These are phyloP conservation scores for Cepaea hortensis DNA, from an alignment of 2,888 invertebrate species.

Conservation along the genomic window DNA sequence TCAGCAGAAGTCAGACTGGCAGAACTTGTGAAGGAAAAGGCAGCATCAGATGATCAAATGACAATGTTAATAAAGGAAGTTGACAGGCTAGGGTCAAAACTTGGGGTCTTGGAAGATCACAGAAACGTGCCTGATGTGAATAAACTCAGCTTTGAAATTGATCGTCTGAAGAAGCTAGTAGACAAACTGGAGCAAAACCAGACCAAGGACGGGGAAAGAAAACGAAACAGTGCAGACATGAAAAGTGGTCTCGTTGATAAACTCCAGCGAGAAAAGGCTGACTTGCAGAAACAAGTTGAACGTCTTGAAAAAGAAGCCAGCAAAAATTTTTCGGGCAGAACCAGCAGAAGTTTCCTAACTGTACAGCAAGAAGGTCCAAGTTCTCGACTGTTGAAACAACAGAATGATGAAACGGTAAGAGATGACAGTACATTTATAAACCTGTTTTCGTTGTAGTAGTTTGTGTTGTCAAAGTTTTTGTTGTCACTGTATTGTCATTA, in stretches of 20 bases:
- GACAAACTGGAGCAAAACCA: conserved; percentile 55
- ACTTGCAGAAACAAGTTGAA: conserved; percentile 56
- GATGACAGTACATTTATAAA: not conserved
- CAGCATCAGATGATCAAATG: conserved; percentile 16
- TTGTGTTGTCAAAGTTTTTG: not conserved
- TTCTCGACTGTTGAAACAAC: conserved; percentile 75
- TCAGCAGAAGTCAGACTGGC: conserved; percentile 57
- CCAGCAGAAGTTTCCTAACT: conserved; percentile 30
- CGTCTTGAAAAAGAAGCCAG: conserved; percentile 55
- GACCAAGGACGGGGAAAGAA: not conserved
- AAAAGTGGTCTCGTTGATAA: conserved; percentile 50
- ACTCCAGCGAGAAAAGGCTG: conserved; percentile 56
- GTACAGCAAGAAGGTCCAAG: conserved; percentile 49
- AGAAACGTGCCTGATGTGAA: not conserved
- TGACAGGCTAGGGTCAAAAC: conserved; percentile 23
- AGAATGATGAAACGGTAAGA: conserved; percentile 70
- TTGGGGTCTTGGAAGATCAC: not conserved
- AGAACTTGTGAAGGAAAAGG: conserved; percentile 40
- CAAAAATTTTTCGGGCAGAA: conserved; percentile 9
- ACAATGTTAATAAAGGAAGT: conserved; percentile 33
- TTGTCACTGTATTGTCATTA: too few species aligned
- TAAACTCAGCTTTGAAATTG: conserved; percentile 36
- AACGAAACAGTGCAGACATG: conserved; percentile 39
- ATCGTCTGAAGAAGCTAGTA: conserved; percentile 56
- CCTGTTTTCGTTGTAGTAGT: not conserved